phyloP scores from a whole-genome alignment of 2,113 vertebrate genomes.

The Tetraodon nigroviridis region DNA sequence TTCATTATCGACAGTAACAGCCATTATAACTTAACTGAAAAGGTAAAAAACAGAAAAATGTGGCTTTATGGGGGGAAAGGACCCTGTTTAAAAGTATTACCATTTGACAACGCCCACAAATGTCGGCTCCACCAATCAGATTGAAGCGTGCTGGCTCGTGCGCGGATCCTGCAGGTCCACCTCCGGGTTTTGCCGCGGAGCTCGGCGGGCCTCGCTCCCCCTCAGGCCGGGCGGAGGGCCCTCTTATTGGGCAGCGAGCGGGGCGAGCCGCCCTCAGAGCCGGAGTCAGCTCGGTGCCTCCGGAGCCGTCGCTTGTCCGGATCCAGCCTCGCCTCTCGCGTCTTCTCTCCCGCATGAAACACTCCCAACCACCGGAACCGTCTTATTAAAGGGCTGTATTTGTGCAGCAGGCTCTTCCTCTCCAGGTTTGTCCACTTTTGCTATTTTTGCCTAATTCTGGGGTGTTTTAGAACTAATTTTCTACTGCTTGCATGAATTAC shows the following conservation, averaged over 20 bases:
- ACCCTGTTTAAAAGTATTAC: no score
- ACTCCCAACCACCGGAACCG: constrained; percentile 1
- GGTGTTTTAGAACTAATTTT: neutral
- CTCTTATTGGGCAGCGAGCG: constrained; percentile 37
- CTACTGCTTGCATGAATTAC: neutral
- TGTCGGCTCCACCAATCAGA: neutral
- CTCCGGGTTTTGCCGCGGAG: no score
- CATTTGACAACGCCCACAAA: neutral
- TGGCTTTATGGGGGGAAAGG: no score
- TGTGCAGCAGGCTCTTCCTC: neutral
- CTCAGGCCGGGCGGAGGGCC: constrained; percentile 5
- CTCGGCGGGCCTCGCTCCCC: neutral
- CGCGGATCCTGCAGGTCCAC: neutral
- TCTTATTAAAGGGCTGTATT: neutral
- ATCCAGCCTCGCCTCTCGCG: neutral
- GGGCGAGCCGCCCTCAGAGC: constrained; percentile 28
- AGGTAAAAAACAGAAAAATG: no score
- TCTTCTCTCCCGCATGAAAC: neutral
- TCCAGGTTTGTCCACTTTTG: constrained; percentile 34
- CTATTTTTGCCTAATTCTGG: neutral
- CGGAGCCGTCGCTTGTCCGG: no score
- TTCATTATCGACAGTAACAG: no score
- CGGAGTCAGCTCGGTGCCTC: constrained; percentile 11
- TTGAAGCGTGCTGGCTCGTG: neutral
- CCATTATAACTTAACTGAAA: no score